Base-by-base conservation (phyloP, 2,113 vertebrate species). In the Theropithecus gelada region DNA sequence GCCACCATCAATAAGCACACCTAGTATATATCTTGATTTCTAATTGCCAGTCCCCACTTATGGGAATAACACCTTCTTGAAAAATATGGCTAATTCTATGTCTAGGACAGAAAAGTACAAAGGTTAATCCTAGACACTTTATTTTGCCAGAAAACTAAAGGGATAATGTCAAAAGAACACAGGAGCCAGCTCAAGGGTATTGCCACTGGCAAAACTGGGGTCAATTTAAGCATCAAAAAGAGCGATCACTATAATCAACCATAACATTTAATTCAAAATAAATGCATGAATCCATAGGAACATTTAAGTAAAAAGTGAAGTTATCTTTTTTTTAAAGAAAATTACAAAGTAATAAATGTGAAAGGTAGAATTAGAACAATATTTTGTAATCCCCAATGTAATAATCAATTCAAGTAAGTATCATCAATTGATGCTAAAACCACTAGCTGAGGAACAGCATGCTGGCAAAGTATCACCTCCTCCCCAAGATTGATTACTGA, bases 151-250 rank as follows among this genome's bases (percentile, higher is more conserved):
- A 92, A 94, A 88, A 38, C 55, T 84, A 57, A 76, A 83, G 3
- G 25, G 30, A 52, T 40, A 79, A 89, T 86, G 23, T 48, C 50
- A 50, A 96, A 92, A 92, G 55, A 40, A 93, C n/a, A 70, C 2
- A 78, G 38, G 30, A 76, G 12, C 35, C 52, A 93, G 35, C 2
- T 79, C 30, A 14, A 93, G 97, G 70, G 43, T 57, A 16, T 45
- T 80, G 45, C 55, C 20, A 43, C 3, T 80, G 76, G 27, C 45
- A 75, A 90, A 64, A 83, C 59, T 32, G 73, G 78, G 76, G 38
- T 90, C 12, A 96, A 90, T 66, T 75, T 61, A 95, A 95, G 3
- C 17, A 80, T 90, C 73, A 64, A 43, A 93, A 59, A 80, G 38
- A 78, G 9, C 52, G 86, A 70, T 35, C 87, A 81, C 6, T 83